Base-by-base conservation (phyloP, 2,113 vertebrate species). In the Mastomys coucha region DNA sequence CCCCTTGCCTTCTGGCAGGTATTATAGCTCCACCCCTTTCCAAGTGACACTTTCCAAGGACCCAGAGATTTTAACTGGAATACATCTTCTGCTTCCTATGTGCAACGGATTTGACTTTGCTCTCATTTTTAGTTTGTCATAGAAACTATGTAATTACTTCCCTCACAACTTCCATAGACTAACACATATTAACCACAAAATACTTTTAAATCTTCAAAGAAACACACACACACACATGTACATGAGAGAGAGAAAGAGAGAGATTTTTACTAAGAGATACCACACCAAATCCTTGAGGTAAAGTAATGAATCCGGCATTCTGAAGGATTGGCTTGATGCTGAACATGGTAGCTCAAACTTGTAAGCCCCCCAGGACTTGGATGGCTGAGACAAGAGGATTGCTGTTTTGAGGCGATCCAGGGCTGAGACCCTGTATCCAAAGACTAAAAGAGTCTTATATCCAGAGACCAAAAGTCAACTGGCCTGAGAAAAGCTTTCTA, bases 71-170 rank as follows among this genome's bases (percentile, higher is more conserved):
- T 94, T 84, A 81, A 93, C 80, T 88, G 88, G 19, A 93, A n/a
- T 88, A 17, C 77, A 33, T 91, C 51, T 92, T 91, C 77, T 91
- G 82, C 60, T 78, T 87, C 72, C 88, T 92, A 58, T 85, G 28
- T 88, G 70, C 39, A 93, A 92, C 36, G 11, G 73, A 90, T 81
- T 96, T 89, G 73, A 96, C 76, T 93, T 90, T 91, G 96, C 85
- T 93, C 85, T 91, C 70, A 84, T 63, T 91, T 94, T 91, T 56
- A 92, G 56, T 60, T 91, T 92, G 56, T 82, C 56, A 94, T 8
- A 31, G 88, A 69, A 31, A 88, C 56, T 89, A 87, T 77, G 22
- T 51, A 91, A 82, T 89, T 94, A 67, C 60, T 96, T 45, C 76
- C 49, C 14, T 91, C 42, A 60, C 17, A 72, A 81, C 81, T 80